Evolutionary conservation across 2,888 invertebrate genomes (phyloP).

Genomic region (Sarcophaga variegata): DNA sequence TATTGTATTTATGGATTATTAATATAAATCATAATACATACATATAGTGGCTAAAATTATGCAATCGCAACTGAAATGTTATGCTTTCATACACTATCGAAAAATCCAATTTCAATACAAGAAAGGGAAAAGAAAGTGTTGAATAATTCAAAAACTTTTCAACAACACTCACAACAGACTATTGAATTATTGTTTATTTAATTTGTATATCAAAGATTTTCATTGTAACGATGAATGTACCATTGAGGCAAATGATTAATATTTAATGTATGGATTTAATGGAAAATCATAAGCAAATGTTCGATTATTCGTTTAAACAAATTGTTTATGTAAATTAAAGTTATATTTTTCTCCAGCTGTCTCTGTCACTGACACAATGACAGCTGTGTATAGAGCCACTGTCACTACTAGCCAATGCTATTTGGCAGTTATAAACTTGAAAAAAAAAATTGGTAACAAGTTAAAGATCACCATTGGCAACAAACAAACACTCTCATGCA

Average conservation of each 20-base stretch:
- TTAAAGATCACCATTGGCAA: not conserved
- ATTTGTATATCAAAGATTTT: too few species aligned
- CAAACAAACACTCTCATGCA: constrained; percentile 20
- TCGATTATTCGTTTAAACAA: constrained; percentile 29
- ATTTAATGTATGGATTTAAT: not conserved
- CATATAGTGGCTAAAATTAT: not conserved
- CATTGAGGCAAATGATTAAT: not conserved
- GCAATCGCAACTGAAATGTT: not conserved
- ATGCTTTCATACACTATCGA: not conserved
- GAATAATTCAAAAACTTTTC: not conserved
- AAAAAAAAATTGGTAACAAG: constrained; percentile 44
- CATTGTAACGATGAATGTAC: too few species aligned
- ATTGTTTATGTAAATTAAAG: constrained; percentile 36
- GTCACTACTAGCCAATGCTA: constrained; percentile 34
- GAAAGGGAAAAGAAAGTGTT: constrained; percentile 51
- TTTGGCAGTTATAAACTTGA: constrained; percentile 31
- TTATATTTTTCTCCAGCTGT: constrained; percentile 13
- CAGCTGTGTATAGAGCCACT: not conserved
- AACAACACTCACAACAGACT: not conserved
- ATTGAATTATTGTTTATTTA: too few species aligned
- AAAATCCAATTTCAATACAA: constrained; percentile 18
- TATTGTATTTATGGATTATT: not conserved
- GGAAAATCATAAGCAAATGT: not conserved
- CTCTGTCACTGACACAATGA: not conserved
- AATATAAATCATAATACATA: not conserved